These are phyloP conservation scores for Mythimna pallens DNA, from an alignment of 2,888 invertebrate genomes.

Conservation along the genomic window DNA sequence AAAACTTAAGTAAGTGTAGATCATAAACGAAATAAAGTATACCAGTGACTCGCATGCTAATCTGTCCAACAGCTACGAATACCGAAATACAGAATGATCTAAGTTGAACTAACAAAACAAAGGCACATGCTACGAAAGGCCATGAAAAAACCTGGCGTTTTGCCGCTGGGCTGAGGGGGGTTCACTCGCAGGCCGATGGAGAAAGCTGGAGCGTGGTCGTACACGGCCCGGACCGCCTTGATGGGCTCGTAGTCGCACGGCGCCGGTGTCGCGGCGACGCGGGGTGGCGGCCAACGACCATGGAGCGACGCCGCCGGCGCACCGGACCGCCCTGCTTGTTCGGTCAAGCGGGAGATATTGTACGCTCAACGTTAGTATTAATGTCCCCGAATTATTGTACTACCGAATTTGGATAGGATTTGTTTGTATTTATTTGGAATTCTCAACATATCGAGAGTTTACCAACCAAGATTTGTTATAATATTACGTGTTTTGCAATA, in stretches of 20 bases:
- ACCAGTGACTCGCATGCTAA: conserved; percentile 1
- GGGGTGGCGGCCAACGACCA: conserved; percentile 93
- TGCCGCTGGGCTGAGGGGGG: conserved; percentile 83
- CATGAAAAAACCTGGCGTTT: conserved; percentile 88
- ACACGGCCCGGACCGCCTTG: conserved; percentile 91
- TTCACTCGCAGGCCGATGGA: conserved; percentile 91
- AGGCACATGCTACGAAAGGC: conserved; percentile 54
- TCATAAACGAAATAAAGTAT: conserved; percentile 1
- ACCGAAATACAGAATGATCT: conserved; percentile 1
- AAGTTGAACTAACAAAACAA: conserved; percentile 32
- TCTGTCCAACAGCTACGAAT: conserved; percentile 6
- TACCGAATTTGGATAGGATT: too few species aligned
- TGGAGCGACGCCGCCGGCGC: conserved; percentile 95
- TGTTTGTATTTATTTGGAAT: too few species aligned
- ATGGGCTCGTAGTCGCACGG: conserved; percentile 97
- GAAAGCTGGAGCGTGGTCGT: conserved; percentile 91
- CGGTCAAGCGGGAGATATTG: conserved; percentile 56
- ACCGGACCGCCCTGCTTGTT: conserved; percentile 91
- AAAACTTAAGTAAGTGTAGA: conserved; percentile 1
- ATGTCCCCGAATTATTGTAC: neutral
- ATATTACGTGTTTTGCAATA: too few species aligned
- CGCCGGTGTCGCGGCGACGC: conserved; percentile 93
- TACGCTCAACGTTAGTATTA: conserved; percentile 38
- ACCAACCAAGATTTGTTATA: too few species aligned
- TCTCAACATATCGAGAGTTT: too few species aligned